Base-by-base conservation (phyloP, 2,113 vertebrate species). In the Chrysochloris asiatica region DNA sequence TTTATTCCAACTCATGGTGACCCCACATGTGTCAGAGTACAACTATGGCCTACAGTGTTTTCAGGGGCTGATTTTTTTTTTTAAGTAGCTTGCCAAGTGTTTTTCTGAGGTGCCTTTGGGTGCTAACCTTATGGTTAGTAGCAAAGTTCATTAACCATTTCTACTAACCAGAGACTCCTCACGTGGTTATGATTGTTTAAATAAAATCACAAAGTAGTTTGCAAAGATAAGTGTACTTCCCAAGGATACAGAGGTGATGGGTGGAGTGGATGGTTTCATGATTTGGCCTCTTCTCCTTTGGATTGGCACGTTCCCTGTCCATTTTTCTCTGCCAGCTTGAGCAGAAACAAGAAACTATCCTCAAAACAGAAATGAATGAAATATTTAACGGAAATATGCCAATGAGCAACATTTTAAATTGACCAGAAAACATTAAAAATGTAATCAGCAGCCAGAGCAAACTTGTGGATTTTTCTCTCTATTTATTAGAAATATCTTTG, bases 341-440 rank as follows among this genome's bases (percentile, higher is more conserved):
- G 47, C 19, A 30, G 41, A 84, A 24, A 83, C 11, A 91, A 63
- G 36, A 78, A 52, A 47, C 22, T 52, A 5, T 5, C 11, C 30
- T 41, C 50, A 14, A 54, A 78, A 47, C 26, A 59, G 0, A 81
- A 11, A 8, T 26, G 21, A 52, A 67, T 69, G 22, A 92, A 83
- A 73, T 36, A 91, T 72, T 33, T 67, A 65, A 13, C 13, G 19
- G 45, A 81, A 77, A 79, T 63, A 75, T 10, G 36, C 30, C 67
- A 6, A 17, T 61, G 22, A 84, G 30, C 87, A 91, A 47, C 45
- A 63, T 12, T 65, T 94, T 75, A 72, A 76, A 6, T 47, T 91
- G 75, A 81, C 43, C 54, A 91, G 73, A 83, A 48, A 63, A 78
- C 43, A 89, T 47, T 85, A 38, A 71, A 88, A 93, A 48, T 30